phyloP scores from a whole-genome alignment of 2,113 vertebrate species.

The Chloroceryle aenea region DNA sequence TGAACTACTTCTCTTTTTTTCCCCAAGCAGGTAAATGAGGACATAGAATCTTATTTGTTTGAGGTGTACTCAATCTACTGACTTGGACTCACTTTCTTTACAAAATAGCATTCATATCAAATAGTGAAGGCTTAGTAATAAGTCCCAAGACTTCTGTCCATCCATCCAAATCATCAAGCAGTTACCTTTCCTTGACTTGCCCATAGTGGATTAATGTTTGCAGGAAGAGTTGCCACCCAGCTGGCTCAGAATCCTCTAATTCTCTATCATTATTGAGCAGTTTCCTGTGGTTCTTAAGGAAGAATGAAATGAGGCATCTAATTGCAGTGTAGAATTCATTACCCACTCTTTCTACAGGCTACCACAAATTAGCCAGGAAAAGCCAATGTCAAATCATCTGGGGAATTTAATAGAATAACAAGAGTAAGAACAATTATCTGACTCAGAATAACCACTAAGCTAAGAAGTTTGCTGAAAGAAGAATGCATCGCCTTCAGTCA shows the following conservation, averaged over 20 bases:
- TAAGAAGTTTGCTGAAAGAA: not conserved
- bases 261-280: not conserved
- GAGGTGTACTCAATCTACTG: not conserved
- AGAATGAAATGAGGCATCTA: slow-evolving; percentile 30
- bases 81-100: not conserved
- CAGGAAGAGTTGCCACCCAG: not conserved
- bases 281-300: slow-evolving; percentile 16
- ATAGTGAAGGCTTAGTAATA: not conserved
- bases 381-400: not conserved
- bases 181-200: not conserved
- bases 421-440: not conserved
- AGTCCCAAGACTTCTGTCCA: not conserved
- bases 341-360: not conserved
- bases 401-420: not conserved
- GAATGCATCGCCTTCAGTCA: not conserved
- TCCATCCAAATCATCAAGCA: not conserved
- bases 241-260: slow-evolving; percentile 15
- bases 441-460: not conserved
- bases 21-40: not conserved
- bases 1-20: not conserved
- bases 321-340: slow-evolving; percentile 9
- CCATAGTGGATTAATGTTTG: not conserved
- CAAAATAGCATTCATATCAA: not conserved
- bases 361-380: not conserved
- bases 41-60: not conserved